Percentiles rank a stretch among this genome's conserved stretches.
Evolutionary conservation across 1,140 invertebrate genomes (phyloP).

Genomic region (Brevipalpus yothersi): DNA sequence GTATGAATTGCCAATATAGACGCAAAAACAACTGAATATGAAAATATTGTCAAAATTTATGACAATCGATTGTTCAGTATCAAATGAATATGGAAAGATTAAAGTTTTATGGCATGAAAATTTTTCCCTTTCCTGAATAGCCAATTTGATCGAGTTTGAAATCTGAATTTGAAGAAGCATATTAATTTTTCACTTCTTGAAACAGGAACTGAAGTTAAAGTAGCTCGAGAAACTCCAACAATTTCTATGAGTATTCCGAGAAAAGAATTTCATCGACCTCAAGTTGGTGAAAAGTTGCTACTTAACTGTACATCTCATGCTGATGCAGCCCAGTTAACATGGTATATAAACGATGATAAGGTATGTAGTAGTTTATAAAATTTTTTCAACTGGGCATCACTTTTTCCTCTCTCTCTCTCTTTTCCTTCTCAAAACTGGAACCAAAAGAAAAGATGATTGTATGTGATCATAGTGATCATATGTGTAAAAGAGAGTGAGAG

Average conservation of each 20-base stretch:
- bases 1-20: slow-evolving; percentile 5
- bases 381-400: not conserved
- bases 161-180: too few relatives aligned
- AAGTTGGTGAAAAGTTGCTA: not conserved
- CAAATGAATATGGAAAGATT: too few relatives aligned
- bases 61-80: too few relatives aligned
- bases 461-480: not conserved
- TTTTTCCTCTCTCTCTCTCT: too few relatives aligned
- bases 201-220: not conserved
- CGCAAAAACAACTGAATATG: not conserved
- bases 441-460: not conserved
- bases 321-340: not conserved
- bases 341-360: not conserved
- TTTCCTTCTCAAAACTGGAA: not conserved
- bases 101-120: too few relatives aligned
- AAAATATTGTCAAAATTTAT: not conserved
- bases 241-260: not conserved
- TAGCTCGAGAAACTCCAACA: not conserved
- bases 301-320: not conserved
- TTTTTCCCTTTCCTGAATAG: too few relatives aligned
- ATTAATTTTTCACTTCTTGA: not conserved
- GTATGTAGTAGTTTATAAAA: not conserved
- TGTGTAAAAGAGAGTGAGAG: not conserved
- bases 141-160: too few relatives aligned
- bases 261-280: not conserved